Evolutionary conservation across 2,888 invertebrate genomes (phyloP), one percentile per base, ranked within the genome.

Genomic region (Alentia gelatinosa): DNA sequence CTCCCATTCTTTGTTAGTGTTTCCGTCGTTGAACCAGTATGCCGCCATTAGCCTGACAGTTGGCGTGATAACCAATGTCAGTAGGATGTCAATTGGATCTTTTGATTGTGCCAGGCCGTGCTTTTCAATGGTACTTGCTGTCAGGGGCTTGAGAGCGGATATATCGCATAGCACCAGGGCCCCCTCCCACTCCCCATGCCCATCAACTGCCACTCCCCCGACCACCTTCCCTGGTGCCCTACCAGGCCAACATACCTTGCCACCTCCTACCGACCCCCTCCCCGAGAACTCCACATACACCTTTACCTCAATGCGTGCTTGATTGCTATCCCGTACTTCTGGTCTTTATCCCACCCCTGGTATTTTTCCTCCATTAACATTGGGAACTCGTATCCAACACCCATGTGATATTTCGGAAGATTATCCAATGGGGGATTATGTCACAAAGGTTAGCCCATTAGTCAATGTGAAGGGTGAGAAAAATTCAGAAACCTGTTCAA

Each of bases 51-150:
- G 26, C 30, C 12, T 30, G 68, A 68, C 68, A 68, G 68, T 68
- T 68, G 68, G 68, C 68, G 68, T 68, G 68, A 68, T 68, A 68
- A 68, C 68, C 68, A 68, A 68, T 68, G 68, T 68, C 68, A 68
- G 30, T 26, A 3, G 68, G 30, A 68, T 68, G 68, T 68, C 68
- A 68, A 68, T 68, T 68, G 68, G 68, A 68, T 68, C 68, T 68
- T 68, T 68, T 68, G 68, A 68, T 68, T 68, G 68, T 68, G 68
- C 68, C 68, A 68, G 68, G 68, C 68, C 68, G 68, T 68, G 26
- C 68, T 68, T 68, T 68, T 68, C 68, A 68, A 68, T 68, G 68
- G 68, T 68, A 9, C 68, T 68, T 68, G 68, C 68, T 68, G 68
- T 68, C 68, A 68, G 5, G 33, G 30, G 68, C 26, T 68, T 30